These are phyloP conservation scores for Yponomeuta sedellus DNA, from an alignment of 2,888 invertebrate genomes.

Conservation along the genomic window DNA sequence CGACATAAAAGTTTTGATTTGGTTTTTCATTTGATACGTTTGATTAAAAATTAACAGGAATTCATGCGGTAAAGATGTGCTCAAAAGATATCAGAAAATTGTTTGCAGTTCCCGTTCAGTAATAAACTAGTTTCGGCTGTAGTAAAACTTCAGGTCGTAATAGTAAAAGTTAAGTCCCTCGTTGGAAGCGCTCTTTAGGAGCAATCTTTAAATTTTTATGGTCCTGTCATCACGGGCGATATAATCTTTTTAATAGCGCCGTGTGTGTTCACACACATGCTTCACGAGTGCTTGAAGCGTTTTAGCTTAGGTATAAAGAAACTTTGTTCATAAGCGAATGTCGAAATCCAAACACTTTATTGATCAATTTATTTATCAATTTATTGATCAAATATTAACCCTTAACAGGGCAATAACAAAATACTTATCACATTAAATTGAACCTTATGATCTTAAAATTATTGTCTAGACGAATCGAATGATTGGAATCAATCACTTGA, in stretches of 20 bases:
- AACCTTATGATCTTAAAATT: no score
- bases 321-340: background rate
- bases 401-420: no score
- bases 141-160: slow-evolving; percentile 5
- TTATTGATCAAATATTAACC: no score
- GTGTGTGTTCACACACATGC: background rate
- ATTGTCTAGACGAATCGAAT: no score
- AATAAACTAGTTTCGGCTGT: slow-evolving; percentile 4
- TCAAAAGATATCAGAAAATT: slow-evolving; percentile 10
- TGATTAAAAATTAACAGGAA: background rate
- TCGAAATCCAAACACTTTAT: no score
- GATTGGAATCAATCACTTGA: no score
- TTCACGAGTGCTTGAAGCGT: background rate
- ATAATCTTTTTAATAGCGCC: background rate
- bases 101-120: background rate
- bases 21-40: background rate
- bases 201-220: slow-evolving; percentile 3
- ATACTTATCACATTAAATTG: no score
- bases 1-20: no score
- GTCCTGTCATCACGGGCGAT: background rate
- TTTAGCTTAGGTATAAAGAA: background rate
- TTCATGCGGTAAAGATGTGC: background rate
- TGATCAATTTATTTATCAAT: no score
- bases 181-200: background rate
- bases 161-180: slow-evolving; percentile 10